Base-by-base conservation (phyloP, 1,140 invertebrate genomes). In the Pinna nobilis region DNA sequence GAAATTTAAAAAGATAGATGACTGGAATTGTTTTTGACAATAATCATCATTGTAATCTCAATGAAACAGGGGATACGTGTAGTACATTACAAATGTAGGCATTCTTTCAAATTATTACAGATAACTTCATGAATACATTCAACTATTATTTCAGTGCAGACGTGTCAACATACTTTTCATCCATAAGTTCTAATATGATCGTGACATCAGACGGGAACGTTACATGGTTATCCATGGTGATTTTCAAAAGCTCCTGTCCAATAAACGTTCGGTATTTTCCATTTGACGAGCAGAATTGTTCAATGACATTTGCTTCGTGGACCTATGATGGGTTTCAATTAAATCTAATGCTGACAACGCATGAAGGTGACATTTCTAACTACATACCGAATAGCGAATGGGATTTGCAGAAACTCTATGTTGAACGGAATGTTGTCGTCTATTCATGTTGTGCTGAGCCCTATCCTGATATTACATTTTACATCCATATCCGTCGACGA, bases 281-380 rank as follows among this genome's bases (percentile, higher is more conserved):
- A 30, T 91, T 91, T 78, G 90, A 91, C 71, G 82, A 84, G 64
- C 90, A 91, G 76, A 89, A 88, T 68, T 91, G 90, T 70, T 84
- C 86, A 49, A 83, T 91, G 83, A 82, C 85, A 89, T 98, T 97
- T 92, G 96, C 96, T 6, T 97, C 96, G 0, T 98, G 97, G 97
- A 98, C 97, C 0, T 98, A 98, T 88, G 97, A 98, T 87, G 96
- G 96, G 50, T 89, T 70, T 49, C 79, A 82, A 39, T 68, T 83
- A 35, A 86, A 87, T 72, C 75, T 85, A n/a, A 53, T 81, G 15
- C 80, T 84, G 50, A 83, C 78, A 41, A 77, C 81, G 1, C 66
- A 74, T 1, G 73, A 84, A 67, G 90, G 89, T 2, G 90, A 90
- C 61, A 70, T 82, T 11, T 87, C 88, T 35, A 90, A 90, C 77